Conservation (phyloP, 1,140 invertebrate genomes). For the Bombus haemorrhoidalis region DNA sequence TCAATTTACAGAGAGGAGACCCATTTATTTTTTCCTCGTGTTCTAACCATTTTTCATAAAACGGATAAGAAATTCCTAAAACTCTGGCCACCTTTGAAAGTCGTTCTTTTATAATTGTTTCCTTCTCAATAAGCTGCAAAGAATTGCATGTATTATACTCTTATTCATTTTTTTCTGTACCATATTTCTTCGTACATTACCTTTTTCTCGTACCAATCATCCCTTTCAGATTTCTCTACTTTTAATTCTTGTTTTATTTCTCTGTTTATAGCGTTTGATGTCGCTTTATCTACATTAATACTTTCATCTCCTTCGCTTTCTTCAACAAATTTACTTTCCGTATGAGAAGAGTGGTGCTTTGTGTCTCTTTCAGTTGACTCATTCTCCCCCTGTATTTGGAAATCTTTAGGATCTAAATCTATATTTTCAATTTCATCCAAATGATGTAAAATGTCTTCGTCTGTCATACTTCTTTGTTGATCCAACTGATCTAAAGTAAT, state of each 20-base stretch:
- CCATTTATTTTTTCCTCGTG: conserved; percentile 69
- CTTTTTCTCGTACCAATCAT: conserved; percentile 69
- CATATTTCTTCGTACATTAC: conserved; percentile 38
- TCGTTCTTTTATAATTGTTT: conserved; percentile 73
- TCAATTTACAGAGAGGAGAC: conserved; percentile 77
- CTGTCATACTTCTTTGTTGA: conserved; percentile 67
- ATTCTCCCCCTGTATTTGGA: conserved; percentile 37
- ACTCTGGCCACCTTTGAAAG: conserved; percentile 78
- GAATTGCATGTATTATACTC: neutral
- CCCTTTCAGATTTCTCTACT: neutral
- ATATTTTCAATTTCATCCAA: conserved; percentile 78
- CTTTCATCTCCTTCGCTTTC: conserved; percentile 41
- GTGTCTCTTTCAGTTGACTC: neutral
- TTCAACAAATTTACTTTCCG: conserved; percentile 41
- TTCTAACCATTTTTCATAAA: conserved; percentile 78
- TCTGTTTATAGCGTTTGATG: conserved; percentile 10
- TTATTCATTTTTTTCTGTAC: neutral
- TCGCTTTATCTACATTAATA: conserved; percentile 28
- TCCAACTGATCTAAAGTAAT: conserved; percentile 64
- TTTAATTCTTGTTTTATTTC: conserved; percentile 7
- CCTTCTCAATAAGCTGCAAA: conserved; percentile 75
- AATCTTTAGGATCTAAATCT: conserved; percentile 67
- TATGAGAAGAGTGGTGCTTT: conserved; percentile 33
- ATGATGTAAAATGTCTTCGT: conserved; percentile 77
- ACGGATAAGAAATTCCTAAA: conserved; percentile 77